A percentile compares a stretch with the other conserved stretches of the same genome.
phyloP scores from a whole-genome alignment of 2,888 invertebrate species.

The Callimorpha dominula region DNA sequence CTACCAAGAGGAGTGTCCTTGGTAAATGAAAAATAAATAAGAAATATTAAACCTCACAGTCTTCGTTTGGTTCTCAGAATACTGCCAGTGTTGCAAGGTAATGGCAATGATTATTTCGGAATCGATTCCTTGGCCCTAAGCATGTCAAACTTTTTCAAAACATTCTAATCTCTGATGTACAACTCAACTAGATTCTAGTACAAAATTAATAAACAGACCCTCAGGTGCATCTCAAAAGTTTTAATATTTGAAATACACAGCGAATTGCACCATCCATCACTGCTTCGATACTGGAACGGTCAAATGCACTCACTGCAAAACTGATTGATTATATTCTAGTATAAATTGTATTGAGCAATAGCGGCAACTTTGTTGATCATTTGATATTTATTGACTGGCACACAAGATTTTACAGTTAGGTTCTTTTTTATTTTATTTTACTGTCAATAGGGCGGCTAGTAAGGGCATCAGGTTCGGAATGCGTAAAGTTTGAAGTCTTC shows the following conservation, averaged over 20 bases:
- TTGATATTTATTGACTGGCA: not conserved
- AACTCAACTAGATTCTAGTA: not conserved
- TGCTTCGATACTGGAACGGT: conserved; percentile 34
- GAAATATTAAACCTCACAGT: no score
- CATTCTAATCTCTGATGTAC: not conserved
- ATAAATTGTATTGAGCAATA: conserved; percentile 9
- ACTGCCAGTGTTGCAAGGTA: not conserved
- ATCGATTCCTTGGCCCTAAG: no score
- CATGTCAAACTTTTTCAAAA: not conserved
- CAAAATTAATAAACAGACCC: not conserved
- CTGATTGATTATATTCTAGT: conserved; percentile 50
- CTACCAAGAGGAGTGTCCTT: no score
- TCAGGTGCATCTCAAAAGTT: conserved; percentile 25
- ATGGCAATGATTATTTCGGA: not conserved
- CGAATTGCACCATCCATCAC: conserved; percentile 43
- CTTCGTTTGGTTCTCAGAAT: no score
- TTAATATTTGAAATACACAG: conserved; percentile 37
- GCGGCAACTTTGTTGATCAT: not conserved
- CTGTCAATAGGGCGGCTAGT: not conserved
- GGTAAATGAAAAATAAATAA: no score
- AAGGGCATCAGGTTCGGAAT: no score
- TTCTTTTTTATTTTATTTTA: not conserved
- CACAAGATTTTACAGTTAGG: not conserved
- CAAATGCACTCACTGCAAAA: conserved; percentile 50
- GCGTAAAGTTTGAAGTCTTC: no score